phyloP scores from a whole-genome alignment of 2,888 invertebrate genomes.

The Sclerodermus sp. region DNA sequence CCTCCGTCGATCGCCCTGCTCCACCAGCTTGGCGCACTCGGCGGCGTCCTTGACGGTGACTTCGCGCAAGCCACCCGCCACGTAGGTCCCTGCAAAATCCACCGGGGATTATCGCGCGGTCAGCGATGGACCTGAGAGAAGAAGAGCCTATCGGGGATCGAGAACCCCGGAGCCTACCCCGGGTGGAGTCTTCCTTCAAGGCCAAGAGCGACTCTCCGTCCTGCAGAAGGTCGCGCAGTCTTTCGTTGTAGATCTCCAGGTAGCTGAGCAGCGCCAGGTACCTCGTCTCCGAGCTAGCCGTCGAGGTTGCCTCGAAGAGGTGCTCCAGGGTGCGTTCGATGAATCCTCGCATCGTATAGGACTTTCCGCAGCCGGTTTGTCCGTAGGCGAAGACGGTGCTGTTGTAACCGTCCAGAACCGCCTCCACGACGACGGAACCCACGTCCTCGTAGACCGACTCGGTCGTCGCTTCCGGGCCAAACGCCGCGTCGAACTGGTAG shows the following conservation, averaged over 20 bases:
- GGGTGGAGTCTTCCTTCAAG: constrained; percentile 64
- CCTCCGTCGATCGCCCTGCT: constrained; percentile 76
- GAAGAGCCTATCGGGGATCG: too few relatives aligned
- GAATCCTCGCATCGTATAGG: constrained; percentile 87
- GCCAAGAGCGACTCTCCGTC: constrained; percentile 64
- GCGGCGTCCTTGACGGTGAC: constrained; percentile 70
- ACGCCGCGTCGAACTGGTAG: constrained; percentile 77
- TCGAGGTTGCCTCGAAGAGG: constrained; percentile 82
- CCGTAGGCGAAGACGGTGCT: constrained; percentile 93
- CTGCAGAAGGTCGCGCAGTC: constrained; percentile 69
- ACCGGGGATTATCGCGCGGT: too few relatives aligned
- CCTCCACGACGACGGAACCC: constrained; percentile 61
- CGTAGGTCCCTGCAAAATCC: constrained; percentile 63
- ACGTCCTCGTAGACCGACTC: constrained; percentile 87
- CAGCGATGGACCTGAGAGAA: too few relatives aligned
- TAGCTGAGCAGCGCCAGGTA: constrained; percentile 79
- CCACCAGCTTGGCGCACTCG: constrained; percentile 77
- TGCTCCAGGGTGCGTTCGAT: constrained; percentile 84
- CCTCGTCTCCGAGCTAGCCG: constrained; percentile 68
- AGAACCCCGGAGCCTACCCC: too few relatives aligned
- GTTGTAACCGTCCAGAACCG: constrained; percentile 89
- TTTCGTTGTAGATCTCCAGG: constrained; percentile 84
- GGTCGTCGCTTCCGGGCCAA: constrained; percentile 75
- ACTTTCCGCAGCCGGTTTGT: constrained; percentile 90
- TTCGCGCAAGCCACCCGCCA: constrained; percentile 60